phyloP scores from a whole-genome alignment of 1,140 invertebrate species.

The Bombus vancouverensis region DNA sequence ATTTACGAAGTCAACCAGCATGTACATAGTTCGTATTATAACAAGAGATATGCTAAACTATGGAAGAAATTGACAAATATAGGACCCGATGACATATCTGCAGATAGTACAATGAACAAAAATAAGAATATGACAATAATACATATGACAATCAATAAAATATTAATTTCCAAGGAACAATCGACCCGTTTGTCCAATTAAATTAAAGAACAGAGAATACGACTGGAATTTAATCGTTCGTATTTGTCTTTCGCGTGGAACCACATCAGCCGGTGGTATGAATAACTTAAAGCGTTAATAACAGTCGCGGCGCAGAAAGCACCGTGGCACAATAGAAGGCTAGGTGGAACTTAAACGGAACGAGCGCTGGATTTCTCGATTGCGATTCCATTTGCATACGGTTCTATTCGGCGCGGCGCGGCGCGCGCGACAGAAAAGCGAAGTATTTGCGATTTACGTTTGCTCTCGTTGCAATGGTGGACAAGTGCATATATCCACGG shows the following conservation, averaged over 20 bases:
- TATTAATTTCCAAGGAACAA: not conserved
- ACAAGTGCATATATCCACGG: constrained; percentile 21
- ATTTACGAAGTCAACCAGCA: too few species aligned
- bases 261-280: not conserved
- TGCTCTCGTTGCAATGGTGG: constrained; percentile 1
- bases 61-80: too few species aligned
- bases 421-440: not conserved
- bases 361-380: not conserved
- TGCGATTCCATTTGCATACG: constrained; percentile 5
- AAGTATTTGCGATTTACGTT: constrained; percentile 55
- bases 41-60: too few species aligned
- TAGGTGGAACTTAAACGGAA: not conserved
- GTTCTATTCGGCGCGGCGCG: not conserved
- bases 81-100: too few species aligned
- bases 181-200: not conserved
- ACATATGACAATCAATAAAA: not conserved
- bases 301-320: not conserved
- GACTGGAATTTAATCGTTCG: not conserved
- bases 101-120: too few species aligned
- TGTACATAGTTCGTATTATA: too few species aligned
- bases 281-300: not conserved
- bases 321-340: not conserved
- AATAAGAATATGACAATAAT: too few species aligned
- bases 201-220: not conserved
- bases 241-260: not conserved